These are phyloP conservation scores for Thymelicus sylvestris DNA, from an alignment of 2,888 invertebrate genomes.

Conservation along the genomic window DNA sequence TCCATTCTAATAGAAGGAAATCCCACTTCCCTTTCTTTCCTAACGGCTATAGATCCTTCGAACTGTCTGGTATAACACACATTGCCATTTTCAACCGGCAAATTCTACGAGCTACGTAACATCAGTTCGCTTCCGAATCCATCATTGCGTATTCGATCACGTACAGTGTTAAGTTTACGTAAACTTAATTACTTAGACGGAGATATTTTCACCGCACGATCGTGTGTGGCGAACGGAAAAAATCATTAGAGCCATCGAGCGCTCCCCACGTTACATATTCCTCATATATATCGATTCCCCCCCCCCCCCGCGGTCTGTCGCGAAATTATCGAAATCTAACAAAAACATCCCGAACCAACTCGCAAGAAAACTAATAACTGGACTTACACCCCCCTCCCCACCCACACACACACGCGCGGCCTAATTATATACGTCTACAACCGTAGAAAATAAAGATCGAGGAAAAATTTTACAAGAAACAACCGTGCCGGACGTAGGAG, in stretches of 20 bases:
- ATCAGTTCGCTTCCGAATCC: not conserved
- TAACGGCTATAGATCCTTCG: too few species aligned
- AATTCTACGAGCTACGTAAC: not conserved
- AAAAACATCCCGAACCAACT: constrained; percentile 80
- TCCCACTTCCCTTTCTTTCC: too few species aligned
- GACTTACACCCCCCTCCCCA: constrained; percentile 68
- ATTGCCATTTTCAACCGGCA: too few species aligned
- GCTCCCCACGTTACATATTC: constrained; percentile 43
- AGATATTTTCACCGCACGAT: not conserved
- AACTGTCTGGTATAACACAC: too few species aligned
- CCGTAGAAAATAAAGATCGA: constrained; percentile 82
- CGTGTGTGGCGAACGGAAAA: constrained; percentile 21
- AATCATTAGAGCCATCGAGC: constrained; percentile 32
- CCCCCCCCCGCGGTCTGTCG: constrained; percentile 60
- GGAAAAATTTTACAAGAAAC: constrained; percentile 85
- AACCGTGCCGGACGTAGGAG: constrained; percentile 74
- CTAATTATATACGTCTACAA: constrained; percentile 84
- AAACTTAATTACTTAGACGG: constrained; percentile 23
- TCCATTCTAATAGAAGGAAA: too few species aligned
- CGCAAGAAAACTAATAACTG: constrained; percentile 84
- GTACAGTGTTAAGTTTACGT: constrained; percentile 11
- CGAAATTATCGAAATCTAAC: constrained; percentile 85
- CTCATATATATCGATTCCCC: constrained; percentile 51
- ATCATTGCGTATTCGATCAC: not conserved
- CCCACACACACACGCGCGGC: constrained; percentile 55